Evolutionary conservation across 2,113 vertebrate species (phyloP).

Genomic region (Erythrolamprus reginae): DNA sequence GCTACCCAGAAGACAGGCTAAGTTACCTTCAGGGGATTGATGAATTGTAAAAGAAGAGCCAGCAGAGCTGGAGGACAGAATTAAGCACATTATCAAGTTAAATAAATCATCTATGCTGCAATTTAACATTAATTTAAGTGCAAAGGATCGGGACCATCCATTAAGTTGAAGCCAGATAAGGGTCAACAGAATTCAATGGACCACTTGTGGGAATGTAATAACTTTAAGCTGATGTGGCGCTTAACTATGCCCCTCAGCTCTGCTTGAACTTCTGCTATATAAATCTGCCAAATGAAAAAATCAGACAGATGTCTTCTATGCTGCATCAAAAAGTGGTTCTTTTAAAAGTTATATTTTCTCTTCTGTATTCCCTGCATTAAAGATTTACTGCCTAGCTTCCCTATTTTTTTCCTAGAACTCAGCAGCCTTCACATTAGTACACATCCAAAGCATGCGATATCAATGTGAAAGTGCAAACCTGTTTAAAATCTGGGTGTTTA

Average conservation of each 20-base stretch:
- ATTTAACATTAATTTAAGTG: background rate
- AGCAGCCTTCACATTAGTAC: background rate
- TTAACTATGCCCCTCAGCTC: background rate
- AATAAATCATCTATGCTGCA: background rate
- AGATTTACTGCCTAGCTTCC: background rate
- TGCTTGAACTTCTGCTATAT: background rate
- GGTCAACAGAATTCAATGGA: background rate
- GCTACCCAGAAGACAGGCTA: constrained; percentile 8
- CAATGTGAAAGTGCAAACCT: background rate
- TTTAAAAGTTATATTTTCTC: background rate
- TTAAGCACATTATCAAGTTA: background rate
- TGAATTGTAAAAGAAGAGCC: background rate
- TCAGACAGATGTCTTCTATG: background rate
- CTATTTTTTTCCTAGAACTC: background rate
- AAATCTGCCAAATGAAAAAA: constrained; percentile 20
- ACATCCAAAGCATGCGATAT: background rate
- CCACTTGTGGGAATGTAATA: background rate
- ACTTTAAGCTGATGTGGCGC: background rate
- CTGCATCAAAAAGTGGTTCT: constrained; percentile 5
- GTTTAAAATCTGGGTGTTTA: constrained; percentile 27
- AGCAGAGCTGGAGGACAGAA: background rate
- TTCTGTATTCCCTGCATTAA: background rate
- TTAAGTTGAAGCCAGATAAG: background rate
- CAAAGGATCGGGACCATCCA: background rate
- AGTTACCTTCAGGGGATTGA: background rate